Percentiles rank a stretch among this genome's conserved stretches.
Conservation (phyloP, 2,113 vertebrate genomes). For the Micromys minutus region DNA sequence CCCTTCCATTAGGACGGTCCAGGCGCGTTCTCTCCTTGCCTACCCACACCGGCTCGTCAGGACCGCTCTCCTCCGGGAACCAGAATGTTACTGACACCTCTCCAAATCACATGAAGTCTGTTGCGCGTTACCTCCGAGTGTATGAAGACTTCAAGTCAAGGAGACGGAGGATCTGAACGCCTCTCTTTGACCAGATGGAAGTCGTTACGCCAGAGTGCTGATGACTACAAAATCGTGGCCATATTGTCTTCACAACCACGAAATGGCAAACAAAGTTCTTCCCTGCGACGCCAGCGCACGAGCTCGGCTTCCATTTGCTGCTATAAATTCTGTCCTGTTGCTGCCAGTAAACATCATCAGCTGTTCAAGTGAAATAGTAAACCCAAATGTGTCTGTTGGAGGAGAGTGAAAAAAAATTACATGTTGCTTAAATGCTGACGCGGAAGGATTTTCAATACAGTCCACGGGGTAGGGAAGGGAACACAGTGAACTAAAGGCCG, state of each 20-base stretch:
- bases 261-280: conserved; percentile 78
- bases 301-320: conserved; percentile 76
- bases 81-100: conserved; percentile 25
- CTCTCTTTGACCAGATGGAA: conserved; percentile 81
- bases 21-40: conserved; percentile 55
- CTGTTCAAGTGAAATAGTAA: conserved; percentile 78
- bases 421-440: conserved; percentile 70
- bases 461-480: conserved; percentile 51
- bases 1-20: conserved; percentile 60
- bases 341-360: conserved; percentile 80
- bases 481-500: conserved; percentile 16
- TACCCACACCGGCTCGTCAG: conserved; percentile 36
- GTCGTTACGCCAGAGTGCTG: conserved; percentile 81
- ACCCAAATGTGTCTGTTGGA: conserved; percentile 73
- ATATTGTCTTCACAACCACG: conserved; percentile 79
- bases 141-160: conserved; percentile 63
- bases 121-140: conserved; percentile 74
- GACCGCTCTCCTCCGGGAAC: conserved; percentile 44
- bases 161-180: conserved; percentile 73
- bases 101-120: background rate
- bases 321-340: conserved; percentile 75
- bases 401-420: conserved; percentile 70
- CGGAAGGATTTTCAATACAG: conserved; percentile 58
- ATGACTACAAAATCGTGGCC: conserved; percentile 80
- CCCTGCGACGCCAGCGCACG: conserved; percentile 64